phyloP scores from a whole-genome alignment of 2,113 vertebrate genomes.

The Actenoides hombroni region DNA sequence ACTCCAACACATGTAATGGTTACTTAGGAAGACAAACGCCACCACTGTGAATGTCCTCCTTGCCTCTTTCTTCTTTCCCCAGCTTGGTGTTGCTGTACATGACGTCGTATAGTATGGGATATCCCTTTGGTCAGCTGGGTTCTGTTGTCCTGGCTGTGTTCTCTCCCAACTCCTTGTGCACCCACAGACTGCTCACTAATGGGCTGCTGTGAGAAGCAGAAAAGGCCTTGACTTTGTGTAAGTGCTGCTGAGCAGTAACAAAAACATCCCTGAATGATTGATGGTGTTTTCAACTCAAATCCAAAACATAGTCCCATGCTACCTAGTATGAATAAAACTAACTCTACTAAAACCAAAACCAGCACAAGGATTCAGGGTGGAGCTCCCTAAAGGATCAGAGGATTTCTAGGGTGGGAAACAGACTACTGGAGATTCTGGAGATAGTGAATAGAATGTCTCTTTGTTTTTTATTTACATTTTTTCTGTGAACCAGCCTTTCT shows the following conservation, averaged over 20 bases:
- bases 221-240: background rate
- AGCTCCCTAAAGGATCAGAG: background rate
- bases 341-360: background rate
- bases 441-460: rapidly evolving
- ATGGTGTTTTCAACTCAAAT: background rate
- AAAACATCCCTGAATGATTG: background rate
- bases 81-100: background rate
- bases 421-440: background rate
- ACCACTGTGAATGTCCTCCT: background rate
- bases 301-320: background rate
- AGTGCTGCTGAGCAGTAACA: background rate
- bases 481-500: background rate
- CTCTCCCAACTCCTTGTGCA: background rate
- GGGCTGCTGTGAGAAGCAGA: background rate
- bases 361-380: background rate
- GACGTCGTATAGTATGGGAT: background rate
- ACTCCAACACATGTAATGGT: rapidly evolving
- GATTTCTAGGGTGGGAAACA: background rate
- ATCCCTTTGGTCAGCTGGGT: background rate
- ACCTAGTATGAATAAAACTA: background rate
- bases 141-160: background rate
- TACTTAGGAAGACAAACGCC: background rate
- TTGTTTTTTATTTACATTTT: background rate
- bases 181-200: background rate
- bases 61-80: background rate